Percentiles rank a stretch among this genome's conserved stretches.
Conservation (phyloP, 2,888 invertebrate species). For the Nasonovia ribisnigri region DNA sequence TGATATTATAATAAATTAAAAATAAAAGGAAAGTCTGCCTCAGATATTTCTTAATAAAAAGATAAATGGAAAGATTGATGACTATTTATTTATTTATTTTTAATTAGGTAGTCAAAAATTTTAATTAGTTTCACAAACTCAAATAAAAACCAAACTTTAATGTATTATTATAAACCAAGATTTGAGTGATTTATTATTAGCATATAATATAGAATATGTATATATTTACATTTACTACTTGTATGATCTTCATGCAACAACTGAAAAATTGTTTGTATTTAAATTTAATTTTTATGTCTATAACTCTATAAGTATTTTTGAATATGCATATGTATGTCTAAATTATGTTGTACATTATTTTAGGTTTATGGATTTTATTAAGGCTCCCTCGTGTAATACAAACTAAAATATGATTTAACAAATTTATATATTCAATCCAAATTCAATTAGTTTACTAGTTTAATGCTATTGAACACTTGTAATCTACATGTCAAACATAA, state of each 20-base stretch:
- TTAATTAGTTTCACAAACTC: not conserved
- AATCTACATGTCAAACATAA: not conserved
- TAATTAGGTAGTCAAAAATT: not conserved
- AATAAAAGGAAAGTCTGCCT: not conserved
- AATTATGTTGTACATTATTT: not conserved
- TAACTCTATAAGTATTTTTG: not conserved
- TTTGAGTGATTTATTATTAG: not conserved
- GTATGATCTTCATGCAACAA: not conserved
- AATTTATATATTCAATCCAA: not conserved
- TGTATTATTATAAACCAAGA: not conserved
- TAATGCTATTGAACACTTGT: not conserved
- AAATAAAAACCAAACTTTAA: not conserved
- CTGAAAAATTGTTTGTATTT: not conserved
- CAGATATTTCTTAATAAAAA: not conserved
- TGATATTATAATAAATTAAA: not conserved
- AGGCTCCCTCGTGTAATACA: not conserved
- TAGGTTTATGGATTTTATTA: not conserved
- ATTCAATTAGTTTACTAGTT: not conserved
- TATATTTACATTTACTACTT: not conserved
- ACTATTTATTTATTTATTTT: not conserved
- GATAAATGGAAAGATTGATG: not conserved
- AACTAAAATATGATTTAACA: not conserved
- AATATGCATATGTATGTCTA: no score
- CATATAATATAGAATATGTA: not conserved
- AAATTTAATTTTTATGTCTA: not conserved